A percentile compares a stretch with the other conserved stretches of the same genome.
These are phyloP conservation scores for Phymorhynchus buccinoides DNA, from an alignment of 1,140 invertebrate genomes.

Conservation along the genomic window DNA sequence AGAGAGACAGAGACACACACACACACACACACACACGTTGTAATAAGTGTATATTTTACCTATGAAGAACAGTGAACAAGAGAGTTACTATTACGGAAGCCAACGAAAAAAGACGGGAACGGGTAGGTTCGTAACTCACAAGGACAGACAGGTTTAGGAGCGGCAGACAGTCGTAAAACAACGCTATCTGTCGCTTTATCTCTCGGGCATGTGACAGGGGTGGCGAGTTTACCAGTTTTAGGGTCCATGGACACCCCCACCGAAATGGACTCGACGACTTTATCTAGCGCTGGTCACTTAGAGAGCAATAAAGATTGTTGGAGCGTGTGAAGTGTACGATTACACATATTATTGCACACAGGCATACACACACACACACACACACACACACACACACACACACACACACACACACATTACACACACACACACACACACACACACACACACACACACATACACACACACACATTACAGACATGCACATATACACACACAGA, in stretches of 20 bases:
- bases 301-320: neutral
- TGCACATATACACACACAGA: no score
- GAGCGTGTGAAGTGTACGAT: neutral
- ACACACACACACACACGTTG: neutral
- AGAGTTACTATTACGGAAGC: neutral
- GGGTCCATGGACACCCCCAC: no score
- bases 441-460: neutral
- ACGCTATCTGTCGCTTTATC: no score
- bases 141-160: no score
- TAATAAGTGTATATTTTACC: no score
- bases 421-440: neutral
- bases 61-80: no score
- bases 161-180: neutral
- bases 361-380: neutral
- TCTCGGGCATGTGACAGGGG: no score
- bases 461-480: neutral
- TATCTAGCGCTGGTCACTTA: no score
- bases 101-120: no score
- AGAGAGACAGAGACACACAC: neutral
- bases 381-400: neutral
- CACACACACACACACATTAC: neutral
- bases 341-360: neutral
- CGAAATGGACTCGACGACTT: no score
- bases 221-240: no score
- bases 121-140: no score